Evolutionary conservation across 2,888 invertebrate genomes (phyloP).

Genomic region (Mactromeris polynyma): DNA sequence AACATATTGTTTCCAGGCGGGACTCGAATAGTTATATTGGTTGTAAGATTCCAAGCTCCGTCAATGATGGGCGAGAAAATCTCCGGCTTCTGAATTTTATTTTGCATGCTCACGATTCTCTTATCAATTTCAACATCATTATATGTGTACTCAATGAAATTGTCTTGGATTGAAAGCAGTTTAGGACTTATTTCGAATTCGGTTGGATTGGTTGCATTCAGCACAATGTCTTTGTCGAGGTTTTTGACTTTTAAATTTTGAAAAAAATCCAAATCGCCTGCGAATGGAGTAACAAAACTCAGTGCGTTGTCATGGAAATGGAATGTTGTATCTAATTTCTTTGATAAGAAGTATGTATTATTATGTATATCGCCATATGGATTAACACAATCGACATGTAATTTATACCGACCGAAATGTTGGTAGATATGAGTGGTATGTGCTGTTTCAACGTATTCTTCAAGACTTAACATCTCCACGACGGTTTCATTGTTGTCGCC

Average conservation of each 20-base stretch:
- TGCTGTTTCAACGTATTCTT: constrained; percentile 60
- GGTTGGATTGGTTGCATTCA: constrained; percentile 14
- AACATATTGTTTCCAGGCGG: constrained; percentile 78
- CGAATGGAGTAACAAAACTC: constrained; percentile 61
- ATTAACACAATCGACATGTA: constrained; percentile 78
- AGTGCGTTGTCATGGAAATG: constrained; percentile 64
- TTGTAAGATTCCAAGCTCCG: constrained; percentile 75
- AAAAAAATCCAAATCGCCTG: constrained; percentile 68
- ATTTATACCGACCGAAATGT: constrained; percentile 76
- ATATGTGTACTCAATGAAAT: constrained; percentile 60
- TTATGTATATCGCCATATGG: constrained; percentile 75
- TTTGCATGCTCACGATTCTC: constrained; percentile 73
- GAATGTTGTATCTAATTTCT: constrained; percentile 71
- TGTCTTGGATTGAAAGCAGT: constrained; percentile 61
- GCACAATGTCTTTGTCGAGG: constrained; percentile 49
- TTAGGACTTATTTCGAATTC: constrained; percentile 38
- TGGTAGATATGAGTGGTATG: constrained; percentile 68
- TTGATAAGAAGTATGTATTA: constrained; percentile 68
- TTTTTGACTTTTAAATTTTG: constrained; percentile 55
- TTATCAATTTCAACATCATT: constrained; percentile 58
- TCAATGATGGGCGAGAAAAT: constrained; percentile 66
- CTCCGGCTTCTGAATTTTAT: constrained; percentile 63
- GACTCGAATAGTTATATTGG: constrained; percentile 76
- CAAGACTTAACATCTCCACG: constrained; percentile 35
- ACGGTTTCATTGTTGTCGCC: constrained; percentile 40